Evolutionary conservation across 2,797 vertebrate genomes (phyloP).

Genomic region (Argya squamiceps): DNA sequence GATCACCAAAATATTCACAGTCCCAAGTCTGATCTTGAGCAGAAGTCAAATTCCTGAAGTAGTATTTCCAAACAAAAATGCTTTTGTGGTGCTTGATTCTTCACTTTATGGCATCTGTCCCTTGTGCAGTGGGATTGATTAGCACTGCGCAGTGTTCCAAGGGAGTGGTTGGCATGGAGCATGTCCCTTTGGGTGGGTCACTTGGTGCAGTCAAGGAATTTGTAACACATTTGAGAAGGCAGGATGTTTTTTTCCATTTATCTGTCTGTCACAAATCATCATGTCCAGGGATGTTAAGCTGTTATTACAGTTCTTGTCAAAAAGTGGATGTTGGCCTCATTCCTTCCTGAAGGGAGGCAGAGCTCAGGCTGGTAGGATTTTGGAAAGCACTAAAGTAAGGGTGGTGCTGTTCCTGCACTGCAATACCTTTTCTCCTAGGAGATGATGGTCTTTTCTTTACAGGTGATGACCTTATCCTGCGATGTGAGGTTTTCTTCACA

Average conservation of each 20-base stretch:
- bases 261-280: background rate
- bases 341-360: background rate
- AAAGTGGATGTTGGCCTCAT: background rate
- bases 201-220: background rate
- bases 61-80: background rate
- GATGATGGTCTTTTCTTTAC: background rate
- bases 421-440: background rate
- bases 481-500: constrained; percentile 75
- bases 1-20: background rate
- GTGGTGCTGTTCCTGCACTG: background rate
- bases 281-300: background rate
- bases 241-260: background rate
- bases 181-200: background rate
- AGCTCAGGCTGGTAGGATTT: background rate
- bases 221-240: background rate
- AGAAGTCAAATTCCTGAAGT: background rate
- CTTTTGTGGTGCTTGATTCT: background rate
- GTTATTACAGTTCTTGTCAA: background rate
- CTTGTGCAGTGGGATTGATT: background rate
- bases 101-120: background rate
- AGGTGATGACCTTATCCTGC: constrained; percentile 76
- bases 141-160: background rate
- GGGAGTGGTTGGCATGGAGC: background rate
- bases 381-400: background rate
- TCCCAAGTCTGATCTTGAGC: background rate